Percentiles rank a stretch among this genome's conserved stretches.
phyloP scores from a whole-genome alignment of 1,140 invertebrate species.

The Argopecten irradians region DNA sequence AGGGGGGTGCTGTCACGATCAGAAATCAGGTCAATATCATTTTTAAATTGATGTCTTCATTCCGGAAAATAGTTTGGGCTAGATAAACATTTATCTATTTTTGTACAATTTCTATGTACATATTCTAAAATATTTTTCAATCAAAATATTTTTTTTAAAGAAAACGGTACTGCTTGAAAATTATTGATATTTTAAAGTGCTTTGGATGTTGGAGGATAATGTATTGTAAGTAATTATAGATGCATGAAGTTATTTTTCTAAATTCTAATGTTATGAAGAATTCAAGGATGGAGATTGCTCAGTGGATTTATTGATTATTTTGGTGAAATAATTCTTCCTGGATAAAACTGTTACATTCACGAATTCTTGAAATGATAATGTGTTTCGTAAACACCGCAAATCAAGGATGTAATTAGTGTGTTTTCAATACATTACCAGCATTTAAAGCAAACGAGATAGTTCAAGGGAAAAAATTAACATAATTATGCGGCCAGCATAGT shows the following conservation, averaged over 20 bases:
- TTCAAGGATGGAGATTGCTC: too few relatives aligned
- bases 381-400: too few relatives aligned
- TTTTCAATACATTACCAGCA: not conserved
- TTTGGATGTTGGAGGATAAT: not conserved
- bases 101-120: not conserved
- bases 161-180: not conserved
- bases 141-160: not conserved
- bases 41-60: not conserved
- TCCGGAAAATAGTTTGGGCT: not conserved
- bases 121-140: too few relatives aligned
- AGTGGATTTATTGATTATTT: too few relatives aligned
- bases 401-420: not conserved
- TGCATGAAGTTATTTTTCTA: too few relatives aligned
- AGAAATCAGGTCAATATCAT: not conserved
- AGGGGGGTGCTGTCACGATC: not conserved
- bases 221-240: not conserved
- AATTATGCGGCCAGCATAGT: not conserved
- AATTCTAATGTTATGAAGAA: not conserved
- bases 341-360: not conserved
- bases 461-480: slow-evolving; percentile 18
- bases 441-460: not conserved
- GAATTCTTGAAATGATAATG: not conserved
- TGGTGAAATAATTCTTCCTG: not conserved
- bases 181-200: not conserved
- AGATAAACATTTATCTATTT: not conserved